Base-by-base conservation (phyloP, 2,113 vertebrate species). In the Pholis gunnellus region DNA sequence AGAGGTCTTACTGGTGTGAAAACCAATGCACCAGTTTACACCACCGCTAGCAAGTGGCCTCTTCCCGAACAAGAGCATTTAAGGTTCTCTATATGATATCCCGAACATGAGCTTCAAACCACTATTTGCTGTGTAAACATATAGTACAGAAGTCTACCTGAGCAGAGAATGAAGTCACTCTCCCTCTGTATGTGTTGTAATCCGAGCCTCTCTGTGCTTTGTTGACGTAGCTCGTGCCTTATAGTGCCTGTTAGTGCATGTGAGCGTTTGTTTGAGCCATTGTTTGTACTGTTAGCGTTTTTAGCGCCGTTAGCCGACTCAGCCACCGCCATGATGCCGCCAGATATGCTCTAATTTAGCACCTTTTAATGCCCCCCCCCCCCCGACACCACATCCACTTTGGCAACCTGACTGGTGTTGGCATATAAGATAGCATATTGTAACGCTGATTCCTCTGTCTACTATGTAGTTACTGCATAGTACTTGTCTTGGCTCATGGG, bases 1-100 rank as follows among this genome's bases (percentile, higher is more conserved):
- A 38, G 3, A 4, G 9, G 22, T 48, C 29, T 36, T 48, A 22
- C 70, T 52, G n/a, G 42, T 9, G 17, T 63, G 59, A 61, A 70
- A 71, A 79, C 31, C 6, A 65, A 65, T 31, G 72, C 36, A 18
- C 48, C 46, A 79, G 14, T 59, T 65, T 25, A 36, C 40, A 77
- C 48, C 40, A 69, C 48, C 9, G 27, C 22, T 7, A 17, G 27
- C 36, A 68, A 36, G 2, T 17, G 42, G 15, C 1, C 3, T 40
- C n/a, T 20, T 29, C 38, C 11, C 10, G 40, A 64, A 50, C 42
- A 29, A 25, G 8, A 56, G 38, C 34, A 61, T 7, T 4, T 18
- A 7, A 31, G 57, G 6, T 60, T 60, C 14, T 31, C 57, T 31
- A 31, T 29, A 60, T 31, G 27, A 31, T 17, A 17, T 60, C 2